These are phyloP conservation scores for Okamejei kenojei DNA, from an alignment of 2,797 vertebrate species.

Conservation along the genomic window DNA sequence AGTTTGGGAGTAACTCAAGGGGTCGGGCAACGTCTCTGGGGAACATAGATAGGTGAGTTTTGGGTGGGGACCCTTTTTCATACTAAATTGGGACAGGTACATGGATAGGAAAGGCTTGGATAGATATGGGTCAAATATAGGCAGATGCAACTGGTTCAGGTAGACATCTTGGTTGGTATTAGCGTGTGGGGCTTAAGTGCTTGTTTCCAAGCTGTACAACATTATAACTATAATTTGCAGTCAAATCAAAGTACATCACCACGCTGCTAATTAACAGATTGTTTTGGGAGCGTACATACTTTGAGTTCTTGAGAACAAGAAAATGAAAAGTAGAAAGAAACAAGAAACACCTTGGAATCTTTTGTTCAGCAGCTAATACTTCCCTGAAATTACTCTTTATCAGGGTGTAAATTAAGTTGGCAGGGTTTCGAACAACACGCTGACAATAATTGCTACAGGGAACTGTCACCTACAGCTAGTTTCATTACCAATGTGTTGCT, in stretches of 20 bases:
- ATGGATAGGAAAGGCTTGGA: too few species aligned
- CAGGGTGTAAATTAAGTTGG: slow-evolving; percentile 36
- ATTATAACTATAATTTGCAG: neutral
- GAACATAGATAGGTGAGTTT: too few species aligned
- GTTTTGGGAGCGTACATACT: neutral
- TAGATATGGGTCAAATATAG: too few species aligned
- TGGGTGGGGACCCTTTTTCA: too few species aligned
- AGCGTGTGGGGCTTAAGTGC: too few species aligned
- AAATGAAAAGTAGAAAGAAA: neutral
- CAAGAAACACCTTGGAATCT: neutral
- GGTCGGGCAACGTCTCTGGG: too few species aligned
- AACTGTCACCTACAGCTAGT: neutral
- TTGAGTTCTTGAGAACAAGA: neutral
- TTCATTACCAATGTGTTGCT: slow-evolving; percentile 36
- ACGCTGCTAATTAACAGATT: neutral
- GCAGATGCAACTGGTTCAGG: too few species aligned
- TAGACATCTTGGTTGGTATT: too few species aligned
- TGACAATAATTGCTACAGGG: slow-evolving; percentile 28
- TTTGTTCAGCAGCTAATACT: neutral
- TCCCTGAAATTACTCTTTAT: neutral
- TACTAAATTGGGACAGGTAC: too few species aligned
- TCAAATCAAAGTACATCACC: neutral
- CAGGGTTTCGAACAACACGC: slow-evolving; percentile 13
- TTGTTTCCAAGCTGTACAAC: too few species aligned
- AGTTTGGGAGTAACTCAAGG: too few species aligned